Evolutionary conservation across 30 jellyfish, hydroid and myxozoan genomes (phyloP).

Genomic region (Phacellophora camtschatica): DNA sequence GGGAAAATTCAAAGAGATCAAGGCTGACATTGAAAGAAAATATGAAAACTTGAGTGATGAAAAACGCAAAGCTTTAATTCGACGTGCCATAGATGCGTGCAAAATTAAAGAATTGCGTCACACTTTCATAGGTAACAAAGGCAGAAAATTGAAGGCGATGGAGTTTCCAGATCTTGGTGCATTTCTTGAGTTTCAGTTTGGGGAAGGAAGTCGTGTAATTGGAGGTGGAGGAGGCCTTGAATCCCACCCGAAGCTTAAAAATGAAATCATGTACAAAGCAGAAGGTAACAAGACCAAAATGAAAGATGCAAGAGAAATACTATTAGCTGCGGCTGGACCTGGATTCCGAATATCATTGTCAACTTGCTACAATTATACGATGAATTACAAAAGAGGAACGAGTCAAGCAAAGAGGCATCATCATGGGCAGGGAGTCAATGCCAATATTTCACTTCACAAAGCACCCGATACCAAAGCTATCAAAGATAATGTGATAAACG

Average conservation of each 20-base stretch:
- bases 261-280: not conserved
- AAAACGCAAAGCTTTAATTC: not conserved
- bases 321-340: not conserved
- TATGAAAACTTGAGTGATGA: not conserved
- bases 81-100: not conserved
- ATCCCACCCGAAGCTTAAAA: not conserved
- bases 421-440: constrained; percentile 2
- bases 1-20: not conserved
- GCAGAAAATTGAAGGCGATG: not conserved
- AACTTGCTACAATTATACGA: not conserved
- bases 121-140: not conserved
- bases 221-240: not conserved
- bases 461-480: not conserved
- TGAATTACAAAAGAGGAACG: constrained; percentile 1
- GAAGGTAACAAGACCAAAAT: not conserved
- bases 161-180: not conserved
- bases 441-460: not conserved
- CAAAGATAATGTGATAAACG: not conserved
- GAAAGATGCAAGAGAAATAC: not conserved
- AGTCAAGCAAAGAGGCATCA: constrained; percentile 6
- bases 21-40: not conserved
- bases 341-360: not conserved
- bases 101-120: not conserved
- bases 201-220: not conserved
- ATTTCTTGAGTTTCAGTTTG: not conserved